phyloP scores from a whole-genome alignment of 2,113 vertebrate genomes.

The Rallus limicola region DNA sequence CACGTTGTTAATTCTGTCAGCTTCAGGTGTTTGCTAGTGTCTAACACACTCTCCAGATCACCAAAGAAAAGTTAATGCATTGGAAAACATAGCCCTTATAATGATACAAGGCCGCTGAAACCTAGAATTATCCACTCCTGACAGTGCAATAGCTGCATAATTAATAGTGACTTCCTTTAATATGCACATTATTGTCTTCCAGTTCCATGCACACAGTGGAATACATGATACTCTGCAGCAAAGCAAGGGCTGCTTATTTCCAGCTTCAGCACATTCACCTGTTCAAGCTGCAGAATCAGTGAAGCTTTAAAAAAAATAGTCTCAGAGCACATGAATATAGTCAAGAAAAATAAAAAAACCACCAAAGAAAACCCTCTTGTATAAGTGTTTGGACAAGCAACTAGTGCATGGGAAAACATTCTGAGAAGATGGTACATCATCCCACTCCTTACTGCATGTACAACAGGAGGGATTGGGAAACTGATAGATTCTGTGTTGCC shows the following conservation, averaged over 20 bases:
- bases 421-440: neutral
- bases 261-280: neutral
- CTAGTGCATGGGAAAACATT: neutral
- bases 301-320: neutral
- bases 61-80: neutral
- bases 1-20: neutral
- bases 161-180: neutral
- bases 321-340: neutral
- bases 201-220: neutral
- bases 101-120: neutral
- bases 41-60: neutral
- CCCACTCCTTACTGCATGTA: neutral
- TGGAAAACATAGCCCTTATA: neutral
- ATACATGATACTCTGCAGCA: neutral
- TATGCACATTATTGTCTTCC: neutral
- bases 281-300: neutral
- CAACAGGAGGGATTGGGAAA: neutral
- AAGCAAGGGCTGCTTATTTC: neutral
- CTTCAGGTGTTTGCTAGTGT: neutral
- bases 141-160: neutral
- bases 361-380: neutral
- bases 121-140: conserved; percentile 5
- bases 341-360: neutral
- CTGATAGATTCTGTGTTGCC: neutral
- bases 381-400: neutral